Evolutionary conservation across 2,797 vertebrate genomes (phyloP).

Genomic region (Vultur gryphus): DNA sequence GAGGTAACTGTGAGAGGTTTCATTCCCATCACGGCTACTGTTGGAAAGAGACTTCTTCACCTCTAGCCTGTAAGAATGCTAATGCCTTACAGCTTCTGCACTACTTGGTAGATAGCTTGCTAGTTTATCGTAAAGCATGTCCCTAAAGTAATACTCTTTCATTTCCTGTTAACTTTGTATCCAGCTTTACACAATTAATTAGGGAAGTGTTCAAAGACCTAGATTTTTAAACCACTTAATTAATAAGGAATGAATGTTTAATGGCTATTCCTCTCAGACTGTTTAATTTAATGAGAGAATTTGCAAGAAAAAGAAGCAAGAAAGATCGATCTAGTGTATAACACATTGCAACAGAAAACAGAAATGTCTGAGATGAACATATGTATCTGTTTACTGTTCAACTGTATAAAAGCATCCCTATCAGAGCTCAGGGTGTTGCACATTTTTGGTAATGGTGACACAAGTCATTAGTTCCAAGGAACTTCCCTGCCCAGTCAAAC

Average conservation of each 20-base stretch:
- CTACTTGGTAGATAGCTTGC: not conserved
- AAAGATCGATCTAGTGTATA: slow-evolving; percentile 65
- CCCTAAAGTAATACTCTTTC: slow-evolving; percentile 46
- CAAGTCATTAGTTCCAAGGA: not conserved
- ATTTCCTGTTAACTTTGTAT: slow-evolving; percentile 67
- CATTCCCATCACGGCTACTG: not conserved
- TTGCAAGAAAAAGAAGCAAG: slow-evolving; percentile 67
- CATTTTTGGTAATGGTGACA: not conserved
- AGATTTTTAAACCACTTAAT: slow-evolving; percentile 74
- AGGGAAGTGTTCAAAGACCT: slow-evolving; percentile 67
- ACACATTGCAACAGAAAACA: slow-evolving; percentile 52
- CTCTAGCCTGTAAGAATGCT: not conserved
- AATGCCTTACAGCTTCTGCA: not conserved
- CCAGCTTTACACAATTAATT: slow-evolving; percentile 75
- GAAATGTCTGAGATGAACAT: not conserved
- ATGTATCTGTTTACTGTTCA: slow-evolving; percentile 1
- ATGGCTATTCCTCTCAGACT: slow-evolving; percentile 69
- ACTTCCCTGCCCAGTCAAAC: not conserved
- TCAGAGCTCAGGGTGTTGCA: not conserved
- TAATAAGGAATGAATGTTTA: slow-evolving; percentile 75
- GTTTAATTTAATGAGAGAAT: slow-evolving; percentile 73
- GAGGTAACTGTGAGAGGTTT: not conserved
- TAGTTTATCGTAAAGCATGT: slow-evolving; percentile 16
- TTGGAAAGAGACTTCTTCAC: not conserved
- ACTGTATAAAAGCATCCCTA: not conserved